phyloP scores from a whole-genome alignment of 2,113 vertebrate genomes.

The Ardeotis arabs region DNA sequence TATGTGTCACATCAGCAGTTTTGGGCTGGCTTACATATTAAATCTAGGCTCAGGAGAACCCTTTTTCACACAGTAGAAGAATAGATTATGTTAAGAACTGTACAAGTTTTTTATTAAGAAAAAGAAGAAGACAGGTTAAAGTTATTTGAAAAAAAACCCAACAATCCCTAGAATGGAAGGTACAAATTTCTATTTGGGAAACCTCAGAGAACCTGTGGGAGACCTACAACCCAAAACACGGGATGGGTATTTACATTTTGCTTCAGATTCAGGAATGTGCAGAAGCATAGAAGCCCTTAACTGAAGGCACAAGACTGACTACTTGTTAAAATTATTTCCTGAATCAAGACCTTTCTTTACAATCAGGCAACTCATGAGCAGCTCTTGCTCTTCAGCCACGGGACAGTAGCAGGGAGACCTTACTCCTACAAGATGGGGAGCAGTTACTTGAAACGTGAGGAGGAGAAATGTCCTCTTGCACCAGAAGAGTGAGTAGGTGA shows the following conservation, averaged over 20 bases:
- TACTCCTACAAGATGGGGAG: not conserved
- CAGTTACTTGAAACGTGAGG: not conserved
- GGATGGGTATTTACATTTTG: not conserved
- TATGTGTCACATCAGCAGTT: constrained; percentile 43
- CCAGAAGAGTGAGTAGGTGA: not conserved
- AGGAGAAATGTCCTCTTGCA: not conserved
- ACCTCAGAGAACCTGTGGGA: not conserved
- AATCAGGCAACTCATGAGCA: not conserved
- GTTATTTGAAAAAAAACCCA: not conserved
- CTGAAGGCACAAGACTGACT: not conserved
- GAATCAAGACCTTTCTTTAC: not conserved
- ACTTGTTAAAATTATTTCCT: not conserved
- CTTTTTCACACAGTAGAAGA: not conserved
- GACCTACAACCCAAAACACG: not conserved
- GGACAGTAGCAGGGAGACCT: not conserved
- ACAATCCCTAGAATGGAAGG: not conserved
- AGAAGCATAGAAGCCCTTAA: not conserved
- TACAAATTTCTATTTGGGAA: not conserved
- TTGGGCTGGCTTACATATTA: not conserved
- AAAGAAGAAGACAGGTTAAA: not conserved
- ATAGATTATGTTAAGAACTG: not conserved
- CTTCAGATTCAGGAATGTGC: not conserved
- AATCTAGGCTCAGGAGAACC: not conserved
- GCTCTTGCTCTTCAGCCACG: not conserved
- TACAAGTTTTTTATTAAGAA: not conserved